A percentile compares a stretch with the other conserved stretches of the same genome.
phyloP scores from a whole-genome alignment of 2,888 invertebrate species.

The Tethea ocularis region DNA sequence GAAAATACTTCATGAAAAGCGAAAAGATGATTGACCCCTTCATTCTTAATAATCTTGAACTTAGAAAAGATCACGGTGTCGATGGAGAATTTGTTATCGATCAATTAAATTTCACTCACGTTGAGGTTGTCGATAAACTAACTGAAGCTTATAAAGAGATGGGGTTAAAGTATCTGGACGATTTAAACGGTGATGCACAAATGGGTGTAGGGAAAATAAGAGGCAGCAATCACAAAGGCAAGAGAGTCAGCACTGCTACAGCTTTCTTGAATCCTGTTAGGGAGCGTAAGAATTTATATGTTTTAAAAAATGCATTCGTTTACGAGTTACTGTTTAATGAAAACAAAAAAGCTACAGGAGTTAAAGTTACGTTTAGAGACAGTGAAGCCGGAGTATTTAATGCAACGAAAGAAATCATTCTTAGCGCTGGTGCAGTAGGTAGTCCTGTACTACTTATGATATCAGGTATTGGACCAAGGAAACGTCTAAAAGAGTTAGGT shows the following conservation, averaged over 20 bases:
- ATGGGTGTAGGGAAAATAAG: constrained; percentile 82
- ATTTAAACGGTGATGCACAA: constrained; percentile 73
- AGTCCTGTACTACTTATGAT: constrained; percentile 67
- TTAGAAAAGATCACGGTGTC: constrained; percentile 68
- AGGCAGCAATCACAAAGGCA: constrained; percentile 77
- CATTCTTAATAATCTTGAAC: constrained; percentile 62
- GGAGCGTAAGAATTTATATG: constrained; percentile 60
- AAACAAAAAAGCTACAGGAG: constrained; percentile 52
- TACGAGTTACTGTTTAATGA: constrained; percentile 50
- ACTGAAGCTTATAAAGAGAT: constrained; percentile 75
- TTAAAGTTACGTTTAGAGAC: constrained; percentile 51
- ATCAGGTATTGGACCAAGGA: constrained; percentile 69
- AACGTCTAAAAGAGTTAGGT: constrained; percentile 51
- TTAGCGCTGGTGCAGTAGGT: constrained; percentile 69
- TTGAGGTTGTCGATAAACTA: constrained; percentile 58
- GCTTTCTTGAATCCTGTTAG: constrained; percentile 68
- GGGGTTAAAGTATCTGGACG: constrained; percentile 71
- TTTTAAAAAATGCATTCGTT: constrained; percentile 62
- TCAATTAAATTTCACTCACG: constrained; percentile 70
- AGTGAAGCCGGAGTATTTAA: constrained; percentile 50
- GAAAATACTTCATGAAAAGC: constrained; percentile 70
- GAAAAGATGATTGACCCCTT: constrained; percentile 68
- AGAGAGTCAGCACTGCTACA: constrained; percentile 81
- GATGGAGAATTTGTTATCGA: constrained; percentile 80
- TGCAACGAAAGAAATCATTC: constrained; percentile 63